Conservation (phyloP, 2,797 vertebrate species). For the Erethizon dorsatum region DNA sequence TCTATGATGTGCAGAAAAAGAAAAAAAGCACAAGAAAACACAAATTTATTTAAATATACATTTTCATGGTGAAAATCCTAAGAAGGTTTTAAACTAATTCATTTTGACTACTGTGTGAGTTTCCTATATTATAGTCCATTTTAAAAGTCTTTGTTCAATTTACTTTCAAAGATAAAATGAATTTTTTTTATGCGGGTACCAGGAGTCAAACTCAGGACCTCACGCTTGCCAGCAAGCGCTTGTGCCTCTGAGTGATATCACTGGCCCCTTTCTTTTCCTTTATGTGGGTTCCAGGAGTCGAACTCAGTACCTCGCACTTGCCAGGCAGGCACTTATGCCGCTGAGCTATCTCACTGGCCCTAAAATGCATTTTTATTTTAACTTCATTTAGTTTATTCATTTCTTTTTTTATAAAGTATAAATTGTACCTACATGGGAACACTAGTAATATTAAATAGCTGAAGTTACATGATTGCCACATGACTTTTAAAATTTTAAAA, state of each 20-base stretch:
- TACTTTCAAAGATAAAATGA: not conserved
- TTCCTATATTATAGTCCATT: not conserved
- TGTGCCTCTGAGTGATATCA: no score
- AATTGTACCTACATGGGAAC: not conserved
- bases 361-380: not conserved
- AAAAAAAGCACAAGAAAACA: not conserved
- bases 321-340: no score
- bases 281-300: no score
- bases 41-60: not conserved
- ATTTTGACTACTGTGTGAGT: not conserved
- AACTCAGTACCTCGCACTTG: no score
- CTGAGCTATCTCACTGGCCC: no score
- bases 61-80: slow-evolving; percentile 3
- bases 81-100: slow-evolving; percentile 6
- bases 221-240: no score
- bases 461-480: not conserved
- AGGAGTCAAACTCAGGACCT: no score
- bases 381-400: not conserved
- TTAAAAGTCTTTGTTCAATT: not conserved
- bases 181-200: no score
- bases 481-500: not conserved
- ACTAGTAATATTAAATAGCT: not conserved
- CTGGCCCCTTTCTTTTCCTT: no score
- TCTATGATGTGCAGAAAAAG: not conserved
- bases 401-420: not conserved